Evolutionary conservation across 2,797 vertebrate species (phyloP), one percentile per base, ranked within the genome.

Genomic region (Mycteria americana): DNA sequence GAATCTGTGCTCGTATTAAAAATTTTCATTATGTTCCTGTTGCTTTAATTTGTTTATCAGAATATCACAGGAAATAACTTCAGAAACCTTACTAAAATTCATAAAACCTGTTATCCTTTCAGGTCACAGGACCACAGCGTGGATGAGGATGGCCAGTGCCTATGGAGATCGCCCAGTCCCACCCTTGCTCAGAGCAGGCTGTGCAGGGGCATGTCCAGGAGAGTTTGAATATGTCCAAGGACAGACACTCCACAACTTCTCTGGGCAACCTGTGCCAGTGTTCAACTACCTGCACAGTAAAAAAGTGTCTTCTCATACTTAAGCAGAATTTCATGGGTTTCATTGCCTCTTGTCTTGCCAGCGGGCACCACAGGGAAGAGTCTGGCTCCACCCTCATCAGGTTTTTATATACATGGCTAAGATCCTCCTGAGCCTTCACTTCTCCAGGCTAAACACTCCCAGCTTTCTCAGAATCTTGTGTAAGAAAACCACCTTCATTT

Each of bases 131-230:
- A 60, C 7, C 17, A 57, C 17, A 57, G 8, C 3, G 1, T 7
- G 12, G 6, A 25, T 64, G 73, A 83, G 41, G 18, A 4, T 25
- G 7, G 3, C 13, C 8, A 23, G 27, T 17, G 18, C 12, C 31
- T 53, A 13, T 22, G 12, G 10, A 83, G 11, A 25, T 11, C 1
- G 0, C 2, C 22, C 7, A 50, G 41, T 51, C 23, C 10, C 18
- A 33, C 6, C 9, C 11, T 62, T 33, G 11, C 21, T 70, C 23
- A 50, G 13, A 74, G 18, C 16, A 82, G 33, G 4, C 5, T 59
- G 33, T 4, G 6, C 18, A 89, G 12, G 3, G 8, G 5, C 6
- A 13, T 4, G 13, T 62, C n/a, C 21, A 45, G 27, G 5, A 1
- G 17, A 78, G 16, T 27, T 18, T 68, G 23, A 24, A 18, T 7